Conservation (phyloP, 2,888 invertebrate genomes). For the Exocentrus adspersus region DNA sequence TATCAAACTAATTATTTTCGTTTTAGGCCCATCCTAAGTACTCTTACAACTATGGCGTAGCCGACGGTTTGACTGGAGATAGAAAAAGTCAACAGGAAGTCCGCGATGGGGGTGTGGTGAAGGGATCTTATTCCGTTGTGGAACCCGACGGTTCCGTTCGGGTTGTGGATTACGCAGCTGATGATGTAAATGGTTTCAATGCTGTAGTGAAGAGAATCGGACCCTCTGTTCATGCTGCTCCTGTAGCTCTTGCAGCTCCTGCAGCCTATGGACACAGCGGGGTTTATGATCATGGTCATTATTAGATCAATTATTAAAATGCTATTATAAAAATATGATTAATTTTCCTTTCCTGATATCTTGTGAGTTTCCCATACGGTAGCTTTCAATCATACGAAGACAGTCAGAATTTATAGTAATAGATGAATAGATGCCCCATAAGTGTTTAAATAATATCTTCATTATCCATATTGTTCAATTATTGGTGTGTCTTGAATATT, state of each 20-base stretch:
- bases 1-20: too few species aligned
- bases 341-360: too few species aligned
- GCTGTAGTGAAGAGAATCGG: constrained; percentile 57
- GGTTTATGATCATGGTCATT: constrained; percentile 38
- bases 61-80: constrained; percentile 59
- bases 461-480: too few species aligned
- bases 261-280: constrained; percentile 35
- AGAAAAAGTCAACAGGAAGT: constrained; percentile 59
- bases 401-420: too few species aligned
- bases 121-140: constrained; percentile 57
- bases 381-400: too few species aligned
- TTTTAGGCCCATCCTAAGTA: constrained; percentile 59
- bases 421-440: too few species aligned
- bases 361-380: too few species aligned
- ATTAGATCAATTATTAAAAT: constrained; percentile 1
- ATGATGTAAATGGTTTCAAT: constrained; percentile 66
- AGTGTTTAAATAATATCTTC: too few species aligned
- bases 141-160: constrained; percentile 65
- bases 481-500: too few species aligned
- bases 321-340: too few species aligned
- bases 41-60: constrained; percentile 60
- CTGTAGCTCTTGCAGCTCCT: constrained; percentile 26
- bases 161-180: constrained; percentile 68
- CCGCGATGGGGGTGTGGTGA: constrained; percentile 61
- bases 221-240: constrained; percentile 62